These are phyloP conservation scores for Perccottus glenii DNA, from an alignment of 2,113 vertebrate species.

Conservation along the genomic window DNA sequence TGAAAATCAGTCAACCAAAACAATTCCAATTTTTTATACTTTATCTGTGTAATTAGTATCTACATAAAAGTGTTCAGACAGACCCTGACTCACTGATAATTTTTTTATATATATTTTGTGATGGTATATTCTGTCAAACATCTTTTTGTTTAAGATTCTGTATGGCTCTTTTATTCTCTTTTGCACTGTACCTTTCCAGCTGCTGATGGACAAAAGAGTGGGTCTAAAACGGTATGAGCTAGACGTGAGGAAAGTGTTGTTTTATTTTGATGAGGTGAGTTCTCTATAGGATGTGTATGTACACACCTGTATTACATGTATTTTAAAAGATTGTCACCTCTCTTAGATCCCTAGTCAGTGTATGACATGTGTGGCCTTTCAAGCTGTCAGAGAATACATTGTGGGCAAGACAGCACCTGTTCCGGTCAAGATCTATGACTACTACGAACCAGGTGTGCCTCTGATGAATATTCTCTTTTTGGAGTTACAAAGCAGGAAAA, in stretches of 20 bases:
- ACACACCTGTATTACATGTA: neutral
- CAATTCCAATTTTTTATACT: too few species aligned
- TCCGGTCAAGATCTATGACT: slow-evolving; percentile 92
- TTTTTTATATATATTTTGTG: too few species aligned
- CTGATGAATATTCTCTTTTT: slow-evolving; percentile 56
- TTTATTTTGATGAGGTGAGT: slow-evolving; percentile 94
- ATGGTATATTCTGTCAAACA: too few species aligned
- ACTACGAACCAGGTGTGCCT: slow-evolving; percentile 90
- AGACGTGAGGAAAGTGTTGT: slow-evolving; percentile 87
- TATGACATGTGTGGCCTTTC: slow-evolving; percentile 90
- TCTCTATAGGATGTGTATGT: neutral
- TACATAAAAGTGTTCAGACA: too few species aligned
- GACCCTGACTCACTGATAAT: too few species aligned
- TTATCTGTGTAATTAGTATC: too few species aligned
- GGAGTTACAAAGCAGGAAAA: slow-evolving; percentile 36
- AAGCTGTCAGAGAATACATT: slow-evolving; percentile 88
- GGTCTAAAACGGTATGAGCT: slow-evolving; percentile 91
- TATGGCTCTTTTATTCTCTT: neutral
- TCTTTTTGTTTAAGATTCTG: neutral
- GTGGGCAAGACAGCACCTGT: slow-evolving; percentile 93
- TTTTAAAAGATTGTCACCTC: slow-evolving; percentile 1
- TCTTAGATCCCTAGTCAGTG: slow-evolving; percentile 91
- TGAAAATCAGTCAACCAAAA: too few species aligned
- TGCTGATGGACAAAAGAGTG: slow-evolving; percentile 88
- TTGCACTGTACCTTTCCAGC: slow-evolving; percentile 64